Percentiles rank a stretch among this genome's conserved stretches.
These are phyloP conservation scores for Raja brachyura DNA, from an alignment of 2,113 vertebrate species.

Conservation along the genomic window DNA sequence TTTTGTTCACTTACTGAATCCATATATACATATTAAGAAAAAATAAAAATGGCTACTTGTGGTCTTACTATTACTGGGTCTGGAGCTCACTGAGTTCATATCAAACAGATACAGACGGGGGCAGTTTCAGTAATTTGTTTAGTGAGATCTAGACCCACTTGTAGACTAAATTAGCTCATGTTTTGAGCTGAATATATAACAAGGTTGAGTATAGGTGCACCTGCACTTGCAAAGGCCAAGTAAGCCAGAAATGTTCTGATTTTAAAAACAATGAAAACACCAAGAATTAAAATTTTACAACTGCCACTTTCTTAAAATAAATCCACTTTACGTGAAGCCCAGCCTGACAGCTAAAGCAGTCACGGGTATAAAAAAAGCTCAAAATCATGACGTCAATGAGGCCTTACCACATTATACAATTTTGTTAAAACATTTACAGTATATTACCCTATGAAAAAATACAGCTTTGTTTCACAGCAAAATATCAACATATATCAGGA, in stretches of 20 bases:
- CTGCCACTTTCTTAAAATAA: background rate
- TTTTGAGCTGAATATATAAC: background rate
- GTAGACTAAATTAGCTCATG: background rate
- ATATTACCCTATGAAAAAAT: constrained; percentile 2
- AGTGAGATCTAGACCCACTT: background rate
- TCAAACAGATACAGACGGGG: background rate
- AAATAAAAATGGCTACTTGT: background rate
- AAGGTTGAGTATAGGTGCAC: background rate
- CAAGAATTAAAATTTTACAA: constrained; percentile 16
- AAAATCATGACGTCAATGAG: background rate
- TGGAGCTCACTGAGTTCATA: background rate
- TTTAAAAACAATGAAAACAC: background rate
- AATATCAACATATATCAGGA: constrained; percentile 33
- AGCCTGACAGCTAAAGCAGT: too few relatives aligned
- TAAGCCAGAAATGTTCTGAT: background rate
- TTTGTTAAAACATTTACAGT: background rate
- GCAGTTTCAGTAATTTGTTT: background rate
- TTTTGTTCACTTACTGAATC: background rate
- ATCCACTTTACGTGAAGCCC: background rate
- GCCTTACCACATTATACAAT: background rate
- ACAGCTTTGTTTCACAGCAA: constrained; percentile 35
- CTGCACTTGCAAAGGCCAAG: background rate
- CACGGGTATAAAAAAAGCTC: background rate
- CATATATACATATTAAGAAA: constrained; percentile 27
- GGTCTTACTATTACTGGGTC: background rate